Conservation (phyloP, 2,888 invertebrate species). For the Nezara viridula region DNA sequence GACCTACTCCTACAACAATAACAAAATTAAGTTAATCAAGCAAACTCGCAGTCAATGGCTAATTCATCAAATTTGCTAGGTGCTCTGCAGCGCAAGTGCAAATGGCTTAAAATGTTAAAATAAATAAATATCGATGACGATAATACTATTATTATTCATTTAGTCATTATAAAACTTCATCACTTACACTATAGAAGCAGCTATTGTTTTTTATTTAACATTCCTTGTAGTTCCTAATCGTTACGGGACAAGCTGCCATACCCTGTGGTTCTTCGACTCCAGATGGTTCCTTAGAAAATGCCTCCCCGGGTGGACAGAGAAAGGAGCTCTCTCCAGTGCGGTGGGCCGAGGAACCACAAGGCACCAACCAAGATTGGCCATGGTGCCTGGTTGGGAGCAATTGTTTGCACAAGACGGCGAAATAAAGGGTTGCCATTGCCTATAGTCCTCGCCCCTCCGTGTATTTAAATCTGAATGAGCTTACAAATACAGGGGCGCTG, state of each 20-base stretch:
- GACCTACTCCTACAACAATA: too few relatives aligned
- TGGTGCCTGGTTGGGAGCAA: neutral
- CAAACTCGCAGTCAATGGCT: too few relatives aligned
- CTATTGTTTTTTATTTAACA: neutral
- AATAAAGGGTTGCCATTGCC: slow-evolving; percentile 22
- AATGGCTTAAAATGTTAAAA: too few relatives aligned
- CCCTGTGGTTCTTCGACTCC: neutral
- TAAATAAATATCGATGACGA: too few relatives aligned
- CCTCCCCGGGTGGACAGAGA: neutral
- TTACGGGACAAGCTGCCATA: neutral
- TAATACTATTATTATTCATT: too few relatives aligned
- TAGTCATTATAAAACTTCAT: too few relatives aligned
- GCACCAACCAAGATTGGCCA: neutral
- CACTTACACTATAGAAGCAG: neutral
- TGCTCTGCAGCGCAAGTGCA: too few relatives aligned
- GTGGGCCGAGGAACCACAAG: neutral
- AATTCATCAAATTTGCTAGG: too few relatives aligned
- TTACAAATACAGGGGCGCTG: slow-evolving; percentile 56
- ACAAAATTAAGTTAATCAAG: too few relatives aligned
- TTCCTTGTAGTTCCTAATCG: neutral
- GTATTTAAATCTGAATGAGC: slow-evolving; percentile 51
- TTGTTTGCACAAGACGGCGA: slow-evolving; percentile 13
- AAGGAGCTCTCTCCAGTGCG: neutral
- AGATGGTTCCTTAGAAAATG: neutral
- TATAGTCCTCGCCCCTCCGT: neutral